These are phyloP conservation scores for Dicyrtoma fusca DNA, from an alignment of 2,888 invertebrate genomes.

Conservation along the genomic window DNA sequence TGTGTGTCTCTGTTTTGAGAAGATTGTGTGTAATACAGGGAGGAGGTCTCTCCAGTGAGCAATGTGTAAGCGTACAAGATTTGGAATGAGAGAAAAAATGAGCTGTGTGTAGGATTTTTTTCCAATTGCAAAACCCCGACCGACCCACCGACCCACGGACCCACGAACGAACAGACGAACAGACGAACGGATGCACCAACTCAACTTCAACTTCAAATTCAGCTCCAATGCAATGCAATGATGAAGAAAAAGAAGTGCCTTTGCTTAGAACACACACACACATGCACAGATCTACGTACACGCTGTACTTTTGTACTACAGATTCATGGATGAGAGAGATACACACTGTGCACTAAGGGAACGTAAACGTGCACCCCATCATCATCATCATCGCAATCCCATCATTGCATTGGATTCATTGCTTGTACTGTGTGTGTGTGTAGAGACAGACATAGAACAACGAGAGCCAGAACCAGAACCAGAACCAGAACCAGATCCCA, in stretches of 20 bases:
- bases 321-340: too few species aligned
- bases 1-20: background rate
- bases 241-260: slow-evolving; percentile 25
- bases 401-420: too few species aligned
- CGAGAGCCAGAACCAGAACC: too few species aligned
- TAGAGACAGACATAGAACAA: too few species aligned
- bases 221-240: too few species aligned
- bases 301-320: slow-evolving; percentile 16
- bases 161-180: too few species aligned
- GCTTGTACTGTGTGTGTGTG: too few species aligned
- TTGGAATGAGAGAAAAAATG: slow-evolving; percentile 38
- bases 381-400: too few species aligned
- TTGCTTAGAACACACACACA: slow-evolving; percentile 4
- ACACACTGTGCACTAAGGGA: slow-evolving; percentile 3
- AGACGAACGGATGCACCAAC: too few species aligned
- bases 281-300: slow-evolving; percentile 8
- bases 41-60: slow-evolving; percentile 20
- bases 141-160: slow-evolving; percentile 39
- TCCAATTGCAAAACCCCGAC: slow-evolving; percentile 55
- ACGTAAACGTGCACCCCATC: background rate
- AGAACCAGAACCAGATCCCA: too few species aligned
- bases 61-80: slow-evolving; percentile 19
- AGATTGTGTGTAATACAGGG: slow-evolving; percentile 30
- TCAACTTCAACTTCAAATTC: too few species aligned
- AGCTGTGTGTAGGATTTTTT: slow-evolving; percentile 37